Evolutionary conservation across 30 jellyfish, hydroid and myxozoan genomes (phyloP), one percentile per base, ranked within the genome.

Genomic region (Hydractinia echinata): DNA sequence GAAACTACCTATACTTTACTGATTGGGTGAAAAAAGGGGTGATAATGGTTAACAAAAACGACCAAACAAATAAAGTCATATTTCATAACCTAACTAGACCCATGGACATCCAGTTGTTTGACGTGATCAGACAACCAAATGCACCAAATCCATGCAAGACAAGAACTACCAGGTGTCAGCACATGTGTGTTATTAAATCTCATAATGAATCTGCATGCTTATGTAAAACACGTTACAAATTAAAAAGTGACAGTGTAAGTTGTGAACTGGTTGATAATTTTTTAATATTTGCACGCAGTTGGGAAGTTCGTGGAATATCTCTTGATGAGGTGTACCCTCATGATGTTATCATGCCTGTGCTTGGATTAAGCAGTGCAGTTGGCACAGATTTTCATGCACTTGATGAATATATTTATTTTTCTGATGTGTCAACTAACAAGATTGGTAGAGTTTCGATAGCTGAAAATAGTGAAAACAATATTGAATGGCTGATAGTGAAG

Each of bases 221-320:
- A 9, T 93, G 99, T 73, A 83, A 82, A 18, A 67, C 84, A 54
- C 85, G 96, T 16, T 74, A 79, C 44, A 70, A 21, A 18, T 61
- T 87, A 54, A 50, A 85, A 16, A 66, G 74, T 4, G 86, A 93
- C 68, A 84, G 88, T 9, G 77, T 60, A 48, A 39, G 87, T 7
- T 93, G 99, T 67, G 67, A 58, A 5, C 52, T 72, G 5, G 83
- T 93, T 5, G 73, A 79, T 39, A 67, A 64, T 14, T 86, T 86
- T 19, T 85, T 93, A 30, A 50, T 93, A 16, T 93, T 88, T 68
- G 99, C 99, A 20, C 76, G 99, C 15, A 87, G 94, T 72, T 68
- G 97, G 86, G 99, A 93, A 66, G 84, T 93, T 16, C 95, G 99
- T 4, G 99, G 99, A 4, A 84, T 93, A 9, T 87, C 96, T 8